A percentile compares a stretch with the other conserved stretches of the same genome.
Conservation (phyloP, 2,888 invertebrate species). For the Lissocephala sabroskyi region DNA sequence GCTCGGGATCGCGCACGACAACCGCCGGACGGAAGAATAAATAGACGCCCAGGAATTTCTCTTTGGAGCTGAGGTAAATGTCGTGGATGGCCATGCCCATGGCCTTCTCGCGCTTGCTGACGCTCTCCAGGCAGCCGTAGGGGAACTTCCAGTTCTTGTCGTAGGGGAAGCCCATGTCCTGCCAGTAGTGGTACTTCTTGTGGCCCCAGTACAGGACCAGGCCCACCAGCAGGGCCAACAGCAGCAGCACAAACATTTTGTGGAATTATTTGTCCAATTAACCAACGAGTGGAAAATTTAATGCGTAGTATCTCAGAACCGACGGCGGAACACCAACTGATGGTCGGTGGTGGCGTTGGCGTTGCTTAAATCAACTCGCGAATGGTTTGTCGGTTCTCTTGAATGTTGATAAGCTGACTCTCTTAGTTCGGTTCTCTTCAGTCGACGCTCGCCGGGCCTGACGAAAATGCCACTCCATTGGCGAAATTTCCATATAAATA, state of each 20-base stretch:
- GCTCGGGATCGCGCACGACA: constrained; percentile 76
- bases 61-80: constrained; percentile 72
- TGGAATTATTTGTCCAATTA: no score
- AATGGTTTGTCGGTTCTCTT: no score
- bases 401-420: no score
- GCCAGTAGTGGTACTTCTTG: constrained; percentile 73
- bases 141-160: constrained; percentile 75
- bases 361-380: no score
- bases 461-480: no score
- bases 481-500: no score
- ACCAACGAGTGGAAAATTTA: no score
- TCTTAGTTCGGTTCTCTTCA: no score
- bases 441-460: no score
- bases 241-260: constrained; percentile 18
- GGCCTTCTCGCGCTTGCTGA: constrained; percentile 74
- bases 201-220: constrained; percentile 39
- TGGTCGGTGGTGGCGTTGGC: no score
- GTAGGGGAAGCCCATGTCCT: constrained; percentile 74
- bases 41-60: constrained; percentile 75
- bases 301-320: no score
- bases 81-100: constrained; percentile 77
- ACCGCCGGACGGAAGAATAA: constrained; percentile 77
- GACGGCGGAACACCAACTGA: no score
- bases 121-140: constrained; percentile 77
- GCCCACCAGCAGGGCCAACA: constrained; percentile 14